Evolutionary conservation across 2,113 vertebrate genomes (phyloP).

Genomic region (Kryptolebias marmoratus): DNA sequence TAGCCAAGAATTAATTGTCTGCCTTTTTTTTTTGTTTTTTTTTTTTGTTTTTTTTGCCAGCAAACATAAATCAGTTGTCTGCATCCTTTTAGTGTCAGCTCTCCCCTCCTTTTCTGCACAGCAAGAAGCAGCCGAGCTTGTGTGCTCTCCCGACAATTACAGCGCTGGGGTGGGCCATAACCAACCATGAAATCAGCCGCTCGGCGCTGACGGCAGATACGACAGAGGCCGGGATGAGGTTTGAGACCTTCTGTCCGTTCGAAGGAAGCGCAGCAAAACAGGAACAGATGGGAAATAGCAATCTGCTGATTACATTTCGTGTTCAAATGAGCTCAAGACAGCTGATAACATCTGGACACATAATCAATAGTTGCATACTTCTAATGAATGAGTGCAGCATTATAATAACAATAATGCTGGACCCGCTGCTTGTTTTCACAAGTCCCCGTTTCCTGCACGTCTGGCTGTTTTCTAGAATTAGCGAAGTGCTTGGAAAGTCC

Average conservation of each 20-base stretch:
- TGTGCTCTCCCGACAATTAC: constrained; percentile 18
- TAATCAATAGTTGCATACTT: constrained; percentile 55
- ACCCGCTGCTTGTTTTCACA: constrained; percentile 72
- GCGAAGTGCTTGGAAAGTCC: constrained; percentile 68
- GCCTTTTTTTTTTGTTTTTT: constrained; percentile 39
- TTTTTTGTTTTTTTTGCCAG: constrained; percentile 59
- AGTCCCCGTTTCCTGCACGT: constrained; percentile 72
- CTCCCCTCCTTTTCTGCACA: constrained; percentile 24
- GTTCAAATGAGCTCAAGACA: not conserved
- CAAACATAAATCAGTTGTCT: constrained; percentile 70
- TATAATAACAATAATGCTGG: constrained; percentile 54
- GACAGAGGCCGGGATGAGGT: constrained; percentile 29
- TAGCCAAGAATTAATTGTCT: constrained; percentile 69
- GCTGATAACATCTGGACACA: constrained; percentile 51
- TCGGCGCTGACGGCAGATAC: constrained; percentile 37
- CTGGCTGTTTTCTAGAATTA: constrained; percentile 71
- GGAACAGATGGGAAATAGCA: constrained; percentile 19
- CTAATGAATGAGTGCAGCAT: constrained; percentile 57
- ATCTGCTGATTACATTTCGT: constrained; percentile 31
- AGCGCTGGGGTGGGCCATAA: constrained; percentile 39
- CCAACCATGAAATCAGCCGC: constrained; percentile 50
- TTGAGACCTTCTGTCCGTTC: constrained; percentile 9
- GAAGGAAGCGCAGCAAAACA: constrained; percentile 1
- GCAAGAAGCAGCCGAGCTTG: constrained; percentile 22
- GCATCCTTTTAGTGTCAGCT: constrained; percentile 40